phyloP scores from a whole-genome alignment of 2,113 vertebrate genomes.

The Fulmarus glacialis region DNA sequence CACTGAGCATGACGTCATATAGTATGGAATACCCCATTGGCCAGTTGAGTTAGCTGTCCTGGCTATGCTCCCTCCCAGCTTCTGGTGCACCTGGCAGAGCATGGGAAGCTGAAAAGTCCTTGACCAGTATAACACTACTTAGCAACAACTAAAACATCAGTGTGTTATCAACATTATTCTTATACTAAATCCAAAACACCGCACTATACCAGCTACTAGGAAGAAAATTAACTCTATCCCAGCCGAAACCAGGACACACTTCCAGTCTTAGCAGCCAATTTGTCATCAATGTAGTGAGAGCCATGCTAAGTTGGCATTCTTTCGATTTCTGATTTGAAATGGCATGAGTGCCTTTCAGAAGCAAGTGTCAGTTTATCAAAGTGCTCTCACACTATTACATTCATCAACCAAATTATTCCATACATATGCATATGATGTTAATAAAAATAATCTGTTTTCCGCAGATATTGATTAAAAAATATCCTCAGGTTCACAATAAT shows the following conservation, averaged over 20 bases:
- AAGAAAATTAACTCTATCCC: too few species aligned
- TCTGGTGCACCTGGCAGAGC: too few species aligned
- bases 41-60: too few species aligned
- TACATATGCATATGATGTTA: not conserved
- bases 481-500: not conserved
- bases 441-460: not conserved
- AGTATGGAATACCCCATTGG: too few species aligned
- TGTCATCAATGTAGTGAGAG: not conserved
- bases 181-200: too few species aligned
- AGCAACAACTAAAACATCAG: too few species aligned
- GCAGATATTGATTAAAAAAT: not conserved
- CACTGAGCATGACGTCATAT: too few species aligned
- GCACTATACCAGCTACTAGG: too few species aligned
- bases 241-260: not conserved
- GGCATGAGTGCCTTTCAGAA: not conserved
- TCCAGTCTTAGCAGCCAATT: not conserved
- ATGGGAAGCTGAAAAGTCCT: too few species aligned
- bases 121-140: too few species aligned
- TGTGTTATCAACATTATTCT: too few species aligned
- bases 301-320: not conserved
- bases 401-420: not conserved
- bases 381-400: not conserved
- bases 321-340: not conserved
- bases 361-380: not conserved
- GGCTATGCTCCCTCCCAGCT: too few species aligned